Base-by-base conservation (phyloP, 2,888 invertebrate species). In the Cryptocheilus praepositus region DNA sequence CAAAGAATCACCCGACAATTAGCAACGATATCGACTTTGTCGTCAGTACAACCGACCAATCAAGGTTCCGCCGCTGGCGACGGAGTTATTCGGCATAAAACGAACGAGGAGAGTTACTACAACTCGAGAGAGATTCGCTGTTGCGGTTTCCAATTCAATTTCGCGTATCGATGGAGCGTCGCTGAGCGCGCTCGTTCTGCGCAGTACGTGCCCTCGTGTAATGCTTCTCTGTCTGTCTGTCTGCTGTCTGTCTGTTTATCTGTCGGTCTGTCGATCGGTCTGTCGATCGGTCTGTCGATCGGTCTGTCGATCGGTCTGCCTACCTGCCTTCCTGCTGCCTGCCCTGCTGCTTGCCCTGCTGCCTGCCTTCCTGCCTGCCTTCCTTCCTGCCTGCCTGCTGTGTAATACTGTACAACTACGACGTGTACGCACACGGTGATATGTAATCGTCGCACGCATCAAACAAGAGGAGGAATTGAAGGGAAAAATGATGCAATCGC, bases 61-160 rank as follows among this genome's bases (percentile, higher is more conserved):
- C 36, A 1, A 7, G 53, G 57, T 8, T 61, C 53, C 57, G 58
- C 61, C 67, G 61, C 54, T 43, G 54, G 45, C 59, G 60, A 56
- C 53, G 22, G 53, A 66, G 49, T 69, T 52, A 66, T 61, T 46
- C 19, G 43, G 52, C 60, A 67, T 56, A 55, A 71, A 73, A 63
- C 61, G 46, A 46, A 56, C 15, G 36, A 54, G 2, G 4, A 13
- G 22, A 54, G 13, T 7, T 36, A 36, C 13, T 11, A 13, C 49
- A 4, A 58, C 36, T 44, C 36, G 59, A 61, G 61, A 61, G 65
- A 63, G 66, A 71, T 66, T 66, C 55, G 55, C 19, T 15, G 44
- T 57, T 63, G 70, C n/a, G 63, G 70, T 64, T 61, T 55, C 67
- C 61, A 57, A 61, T 67, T 67, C 56, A 45, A 72, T 73, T 71